Base-by-base conservation (phyloP, 2,113 vertebrate genomes). In the Glaucidium brasilianum region DNA sequence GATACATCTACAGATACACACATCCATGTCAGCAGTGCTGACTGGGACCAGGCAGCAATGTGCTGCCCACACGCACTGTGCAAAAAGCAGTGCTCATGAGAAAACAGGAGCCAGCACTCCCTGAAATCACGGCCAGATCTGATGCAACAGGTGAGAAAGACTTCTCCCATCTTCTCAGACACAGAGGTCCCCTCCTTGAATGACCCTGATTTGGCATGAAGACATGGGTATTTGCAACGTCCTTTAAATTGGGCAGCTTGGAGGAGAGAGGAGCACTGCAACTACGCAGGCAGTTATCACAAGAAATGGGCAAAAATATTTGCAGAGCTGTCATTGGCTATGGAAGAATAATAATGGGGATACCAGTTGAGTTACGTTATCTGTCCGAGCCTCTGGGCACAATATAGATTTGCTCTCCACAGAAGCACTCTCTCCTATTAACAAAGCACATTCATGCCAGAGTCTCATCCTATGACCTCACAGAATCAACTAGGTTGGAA, bases 101-200 rank as follows among this genome's bases (percentile, higher is more conserved):
- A 21, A 60, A 75, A 18, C 4, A n/a, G 27, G 60, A 45, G 14
- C 27, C 34, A 32, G 37, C 15, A 19, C 21, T 49, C n/a, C 47
- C 30, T 6, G 10, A 78, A 9, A 56, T 6, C 2, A 4, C 0
- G 4, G 23, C 37, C 34, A 30, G 16, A 16, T 13, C 41, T 50
- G 15, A 20, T 22, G 10, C 12, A 66, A 56, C 2, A 35, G 18
- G 8, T 26, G 17, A 75, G 6, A 64, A 75, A 35, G 15, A 5
- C 0, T 69, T 39, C 37, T 50, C 26, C 55, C 17, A 12, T 18
- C 32, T 35, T 50, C 15, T 26, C 0, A 15, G 35, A 12, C 1
- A 2, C 6, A 12, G 43, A 0, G 0, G 21, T 9, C 19, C 8
- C 11, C 23, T 79, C 56, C 41, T n/a, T 0, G 2, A 75, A 64